Evolutionary conservation across 2,113 vertebrate genomes (phyloP).

Genomic region (Trachemys scripta): DNA sequence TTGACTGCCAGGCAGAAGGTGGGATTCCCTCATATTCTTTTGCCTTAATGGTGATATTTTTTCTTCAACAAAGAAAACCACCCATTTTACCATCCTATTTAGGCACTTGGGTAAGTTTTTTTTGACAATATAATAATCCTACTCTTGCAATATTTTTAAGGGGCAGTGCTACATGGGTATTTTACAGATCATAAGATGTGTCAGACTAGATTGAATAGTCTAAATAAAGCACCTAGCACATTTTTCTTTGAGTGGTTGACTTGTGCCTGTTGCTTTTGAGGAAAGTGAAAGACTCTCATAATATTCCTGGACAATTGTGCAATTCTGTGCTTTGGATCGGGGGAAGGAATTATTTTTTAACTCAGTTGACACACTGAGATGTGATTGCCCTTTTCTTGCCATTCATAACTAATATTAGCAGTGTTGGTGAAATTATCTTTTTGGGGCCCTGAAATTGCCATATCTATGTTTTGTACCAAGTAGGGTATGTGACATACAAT

Average conservation of each 20-base stretch:
- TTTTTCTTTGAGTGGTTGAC: neutral
- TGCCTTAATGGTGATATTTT: conserved; percentile 99
- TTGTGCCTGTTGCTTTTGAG: neutral
- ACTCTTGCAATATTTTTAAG: neutral
- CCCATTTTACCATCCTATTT: conserved; percentile 94
- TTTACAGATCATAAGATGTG: neutral
- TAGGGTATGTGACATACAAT: neutral
- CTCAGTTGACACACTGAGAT: neutral
- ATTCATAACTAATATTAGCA: neutral
- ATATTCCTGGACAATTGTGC: neutral
- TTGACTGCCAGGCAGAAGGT: conserved; percentile 97
- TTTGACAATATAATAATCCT: neutral
- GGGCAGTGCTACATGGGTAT: neutral
- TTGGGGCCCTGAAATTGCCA: neutral
- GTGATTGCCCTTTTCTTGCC: neutral
- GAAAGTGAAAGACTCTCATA: neutral
- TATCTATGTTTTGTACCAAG: neutral
- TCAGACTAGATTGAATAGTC: neutral
- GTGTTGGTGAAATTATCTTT: neutral
- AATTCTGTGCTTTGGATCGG: neutral
- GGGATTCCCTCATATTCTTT: conserved; percentile 98
- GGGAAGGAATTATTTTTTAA: neutral
- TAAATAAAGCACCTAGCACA: neutral
- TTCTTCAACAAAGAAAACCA: conserved; percentile 95
- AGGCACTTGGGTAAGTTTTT: conserved; percentile 89